Conservation (phyloP, 2,113 vertebrate species). For the Pseudorasbora parva region DNA sequence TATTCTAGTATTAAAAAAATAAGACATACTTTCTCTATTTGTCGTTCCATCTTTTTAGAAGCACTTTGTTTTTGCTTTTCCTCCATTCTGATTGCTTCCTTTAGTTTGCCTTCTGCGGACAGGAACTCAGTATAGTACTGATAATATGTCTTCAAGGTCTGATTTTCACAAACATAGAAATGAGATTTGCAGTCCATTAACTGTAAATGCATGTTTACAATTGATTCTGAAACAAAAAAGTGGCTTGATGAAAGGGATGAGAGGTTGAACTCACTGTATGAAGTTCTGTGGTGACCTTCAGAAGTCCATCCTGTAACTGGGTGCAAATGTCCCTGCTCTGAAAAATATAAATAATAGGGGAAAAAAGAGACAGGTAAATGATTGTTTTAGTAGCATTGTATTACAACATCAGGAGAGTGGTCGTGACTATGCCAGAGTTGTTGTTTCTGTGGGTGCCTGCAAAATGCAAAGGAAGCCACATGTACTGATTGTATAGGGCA, state of each 20-base stretch:
- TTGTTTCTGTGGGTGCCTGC: neutral
- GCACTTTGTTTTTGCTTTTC: slow-evolving; percentile 83
- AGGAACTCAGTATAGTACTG: slow-evolving; percentile 80
- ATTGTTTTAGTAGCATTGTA: neutral
- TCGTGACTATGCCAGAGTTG: neutral
- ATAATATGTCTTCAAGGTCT: slow-evolving; percentile 88
- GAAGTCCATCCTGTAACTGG: slow-evolving; percentile 84
- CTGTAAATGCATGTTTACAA: neutral
- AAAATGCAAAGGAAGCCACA: slow-evolving; percentile 26
- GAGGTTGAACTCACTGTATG: slow-evolving; percentile 79
- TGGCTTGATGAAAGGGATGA: neutral
- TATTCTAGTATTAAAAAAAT: neutral
- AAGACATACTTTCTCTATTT: slow-evolving; percentile 83
- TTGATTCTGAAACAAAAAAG: neutral
- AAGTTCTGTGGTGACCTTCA: slow-evolving; percentile 84
- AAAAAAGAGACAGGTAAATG: neutral
- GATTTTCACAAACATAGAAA: slow-evolving; percentile 33
- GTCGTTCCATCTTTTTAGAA: slow-evolving; percentile 82
- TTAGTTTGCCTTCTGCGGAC: slow-evolving; percentile 83
- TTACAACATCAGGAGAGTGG: neutral
- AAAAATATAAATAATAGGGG: slow-evolving; percentile 46
- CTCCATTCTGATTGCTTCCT: slow-evolving; percentile 84
- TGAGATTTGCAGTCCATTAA: neutral
- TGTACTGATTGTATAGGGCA: neutral
- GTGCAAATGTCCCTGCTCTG: slow-evolving; percentile 86